Base-by-base conservation (phyloP, 2,888 invertebrate genomes). In the Clusia tigrina region DNA sequence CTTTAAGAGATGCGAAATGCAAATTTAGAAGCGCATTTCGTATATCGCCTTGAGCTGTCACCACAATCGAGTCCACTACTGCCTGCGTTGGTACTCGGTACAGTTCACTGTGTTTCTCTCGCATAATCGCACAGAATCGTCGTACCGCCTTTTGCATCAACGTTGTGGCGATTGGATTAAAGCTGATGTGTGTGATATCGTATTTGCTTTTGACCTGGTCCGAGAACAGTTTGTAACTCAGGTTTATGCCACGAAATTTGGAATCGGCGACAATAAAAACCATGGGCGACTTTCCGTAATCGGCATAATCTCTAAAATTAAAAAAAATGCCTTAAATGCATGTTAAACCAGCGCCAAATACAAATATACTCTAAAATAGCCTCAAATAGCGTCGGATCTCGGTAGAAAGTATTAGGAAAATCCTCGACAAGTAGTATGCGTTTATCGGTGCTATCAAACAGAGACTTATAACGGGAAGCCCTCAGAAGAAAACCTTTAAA, bases 401-500 rank as follows among this genome's bases (percentile, higher is more conserved):
- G 87, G 25, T 90, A 77, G 74, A 93, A 89, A 9, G 87, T 86
- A 82, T 94, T 93, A 12, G 95, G 95, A 81, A 93, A 90, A 79
- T 95, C 95, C 83, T 93, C 92, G 1, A 93, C 88, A 1, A 93
- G 77, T 22, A 91, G 85, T 2, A 93, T 69, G 69, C 89, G 88
- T n/a, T n/a, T n/a, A n/a, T n/a, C 15, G 1, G 65, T 52, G n/a
- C n/a, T n/a, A n/a, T n/a, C n/a, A 38, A 74, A 54, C 59, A 74
- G n/a, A n/a, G 85, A 85, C 62, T 86, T 86, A 77, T 92, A 96
- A 71, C 93, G 90, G 6, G 93, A 91, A 57, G 92, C 90, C 73
- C 90, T 87, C 64, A 93, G 84, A 26, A 95, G 83, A 78, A 94
- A 95, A 67, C 92, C 90, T 65, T 89, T 84, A 77, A 96, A 95